These are phyloP conservation scores for Drosophila sordidapex DNA, from an alignment of 2,888 invertebrate species.

Conservation along the genomic window DNA sequence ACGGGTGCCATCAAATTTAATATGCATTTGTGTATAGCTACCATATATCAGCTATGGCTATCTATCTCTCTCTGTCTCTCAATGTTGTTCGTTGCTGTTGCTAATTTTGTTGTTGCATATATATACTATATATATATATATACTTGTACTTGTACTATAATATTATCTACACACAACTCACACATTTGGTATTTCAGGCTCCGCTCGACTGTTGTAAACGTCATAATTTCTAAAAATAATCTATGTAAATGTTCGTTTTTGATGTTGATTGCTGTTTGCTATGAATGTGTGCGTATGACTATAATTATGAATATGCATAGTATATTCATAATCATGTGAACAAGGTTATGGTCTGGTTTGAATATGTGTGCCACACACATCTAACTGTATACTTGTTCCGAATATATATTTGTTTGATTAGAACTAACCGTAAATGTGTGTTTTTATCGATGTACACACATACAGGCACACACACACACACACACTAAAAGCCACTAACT, in stretches of 20 bases:
- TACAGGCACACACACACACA: conserved; percentile 1
- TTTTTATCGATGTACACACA: conserved; percentile 61
- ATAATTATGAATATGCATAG: conserved; percentile 21
- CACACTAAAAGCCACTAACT: background rate
- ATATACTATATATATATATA: conserved; percentile 19
- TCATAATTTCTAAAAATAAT: conserved; percentile 31
- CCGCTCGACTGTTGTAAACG: conserved; percentile 19
- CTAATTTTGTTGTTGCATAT: conserved; percentile 59
- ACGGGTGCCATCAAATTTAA: conserved; percentile 42
- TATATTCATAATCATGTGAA: conserved; percentile 13
- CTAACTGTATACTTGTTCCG: conserved; percentile 6
- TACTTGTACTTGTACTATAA: conserved; percentile 12
- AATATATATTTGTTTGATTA: conserved; percentile 37
- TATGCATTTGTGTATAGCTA: conserved; percentile 51
- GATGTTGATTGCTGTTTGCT: conserved; percentile 55
- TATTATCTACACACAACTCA: conserved; percentile 6
- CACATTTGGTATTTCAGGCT: conserved; percentile 10
- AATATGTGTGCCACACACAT: conserved; percentile 8
- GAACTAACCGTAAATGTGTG: conserved; percentile 47
- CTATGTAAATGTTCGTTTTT: conserved; percentile 66
- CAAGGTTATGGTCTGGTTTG: conserved; percentile 14
- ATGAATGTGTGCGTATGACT: conserved; percentile 11
- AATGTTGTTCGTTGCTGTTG: conserved; percentile 69
- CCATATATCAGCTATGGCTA: conserved; percentile 32
- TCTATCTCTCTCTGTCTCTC: conserved; percentile 67